Base-by-base conservation (phyloP, 2,888 invertebrate genomes). In the Drosophila nigritarsus region DNA sequence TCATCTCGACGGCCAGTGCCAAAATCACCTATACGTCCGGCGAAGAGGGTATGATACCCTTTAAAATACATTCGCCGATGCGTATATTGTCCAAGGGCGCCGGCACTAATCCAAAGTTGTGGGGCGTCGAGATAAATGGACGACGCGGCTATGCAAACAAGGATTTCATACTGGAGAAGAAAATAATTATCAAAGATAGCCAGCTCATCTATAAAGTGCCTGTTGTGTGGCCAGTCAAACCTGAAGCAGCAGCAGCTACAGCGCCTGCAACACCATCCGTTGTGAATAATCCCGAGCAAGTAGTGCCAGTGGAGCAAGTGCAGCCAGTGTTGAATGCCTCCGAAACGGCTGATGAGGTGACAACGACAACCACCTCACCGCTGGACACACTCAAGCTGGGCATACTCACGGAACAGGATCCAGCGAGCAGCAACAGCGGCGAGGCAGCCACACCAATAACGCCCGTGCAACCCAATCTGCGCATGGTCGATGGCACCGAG, bases 21-120 rank as follows among this genome's bases (percentile, higher is more conserved):
- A 91, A 94, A 55, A 64, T 95, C 60, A 92, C 65, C 42, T 97
- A 96, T 91, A 82, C 62, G 27, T 94, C 95, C 75, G 94, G 91
- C 15, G 95, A 95, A 72, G 87, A 93, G 24, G 94, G 94, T 51
- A 93, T 95, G 66, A 92, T 97, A 68, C 94, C 96, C 11, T 96
- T 96, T 92, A 93, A 92, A 29, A 90, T 89, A 5, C 95, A 96
- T 87, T 88, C 93, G 9, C 93, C 94, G 0, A 95, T 96, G 13
- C 93, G 92, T 54, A 94, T 97, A 74, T 95, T 93, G 86, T 96
- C 96, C 92, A 97, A 97, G 93, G 94, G 95, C 81, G 96, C 95
- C 87, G 96, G 95, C 4, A 82, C 24, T 56, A 93, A 93, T 32
- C 91, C 95, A 56, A 50, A 78, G 1, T 59, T 91, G 3, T 97